Evolutionary conservation across 1,140 invertebrate species (phyloP).

Genomic region (Pseudomyrmex dendroicus): DNA sequence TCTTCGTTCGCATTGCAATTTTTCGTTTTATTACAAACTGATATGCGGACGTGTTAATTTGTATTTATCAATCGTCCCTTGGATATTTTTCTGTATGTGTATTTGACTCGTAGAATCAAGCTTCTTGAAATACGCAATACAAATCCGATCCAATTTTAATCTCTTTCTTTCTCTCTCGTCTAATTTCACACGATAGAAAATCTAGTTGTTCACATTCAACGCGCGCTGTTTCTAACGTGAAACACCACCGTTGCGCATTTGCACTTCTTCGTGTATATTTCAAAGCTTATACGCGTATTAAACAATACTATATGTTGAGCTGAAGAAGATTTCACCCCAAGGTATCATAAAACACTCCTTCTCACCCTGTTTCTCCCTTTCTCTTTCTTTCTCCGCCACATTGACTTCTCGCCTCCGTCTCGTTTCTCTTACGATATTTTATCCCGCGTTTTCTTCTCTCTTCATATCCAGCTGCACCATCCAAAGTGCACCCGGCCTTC

Average conservation of each 20-base stretch:
- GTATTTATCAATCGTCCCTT: too few species aligned
- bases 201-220: constrained; percentile 22
- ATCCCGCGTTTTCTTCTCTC: neutral
- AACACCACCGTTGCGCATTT: constrained; percentile 3
- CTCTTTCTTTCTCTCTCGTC: neutral
- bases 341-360: constrained; percentile 47
- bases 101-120: too few species aligned
- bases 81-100: neutral
- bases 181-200: constrained; percentile 24
- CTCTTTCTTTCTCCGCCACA: neutral
- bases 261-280: constrained; percentile 25
- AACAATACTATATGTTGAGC: constrained; percentile 22
- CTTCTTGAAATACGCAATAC: constrained; percentile 15
- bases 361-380: neutral
- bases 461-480: neutral
- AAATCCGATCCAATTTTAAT: constrained; percentile 39
- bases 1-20: constrained; percentile 16
- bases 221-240: constrained; percentile 13
- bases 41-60: too few species aligned
- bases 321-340: constrained; percentile 45
- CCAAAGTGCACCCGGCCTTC: constrained; percentile 1
- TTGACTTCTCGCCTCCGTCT: constrained; percentile 26
- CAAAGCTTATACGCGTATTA: constrained; percentile 37
- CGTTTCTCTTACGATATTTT: constrained; percentile 47
- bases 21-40: neutral